Evolutionary conservation across 1,140 invertebrate genomes (phyloP), one percentile per base, ranked within the genome.

Genomic region (Colletes latitarsis): DNA sequence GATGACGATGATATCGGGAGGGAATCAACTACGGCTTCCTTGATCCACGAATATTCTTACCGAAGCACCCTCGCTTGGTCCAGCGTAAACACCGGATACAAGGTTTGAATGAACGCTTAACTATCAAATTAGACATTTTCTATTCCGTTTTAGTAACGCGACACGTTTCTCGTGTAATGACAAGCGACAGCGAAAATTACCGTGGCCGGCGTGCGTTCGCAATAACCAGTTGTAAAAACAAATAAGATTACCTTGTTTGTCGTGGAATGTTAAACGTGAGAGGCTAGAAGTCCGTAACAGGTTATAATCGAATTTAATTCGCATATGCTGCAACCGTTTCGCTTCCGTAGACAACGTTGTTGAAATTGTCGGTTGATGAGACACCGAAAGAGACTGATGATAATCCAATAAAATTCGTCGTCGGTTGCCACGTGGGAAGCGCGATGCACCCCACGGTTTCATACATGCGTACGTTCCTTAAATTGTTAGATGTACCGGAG

Each of bases 1-100:
- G 78, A 86, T 82, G 71, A 86, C 55, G 80, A 86, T 85, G 84
- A 58, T 82, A 60, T 86, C 69, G 53, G 64, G 60, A 82, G 70
- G 70, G 17, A 74, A 82, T 17, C 83, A 58, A 63, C 41, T 53
- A 57, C 79, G 72, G 66, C 84, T 82, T 82, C 79, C 83, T 78
- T 85, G 83, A 85, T 80, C 78, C 63, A 82, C 64, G 69, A 79
- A 73, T 60, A 68, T 52, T 75, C 43, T 21, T 21, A 43, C 52
- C 73, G 58, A 41, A 64, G 15, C 55, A 58, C 5, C 60, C 73
- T 67, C 57, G 60, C 21, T 76, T 63, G 69, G 21, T 63, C 76
- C 67, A 85, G 53, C 72, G 41, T 21, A 46, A 78, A 80, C 78
- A 82, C 78, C 63, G 70, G 64, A 82, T 58, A 77, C 60, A 85